Conservation (phyloP, 2,797 vertebrate species). For the Notoglanidium macrostoma region DNA sequence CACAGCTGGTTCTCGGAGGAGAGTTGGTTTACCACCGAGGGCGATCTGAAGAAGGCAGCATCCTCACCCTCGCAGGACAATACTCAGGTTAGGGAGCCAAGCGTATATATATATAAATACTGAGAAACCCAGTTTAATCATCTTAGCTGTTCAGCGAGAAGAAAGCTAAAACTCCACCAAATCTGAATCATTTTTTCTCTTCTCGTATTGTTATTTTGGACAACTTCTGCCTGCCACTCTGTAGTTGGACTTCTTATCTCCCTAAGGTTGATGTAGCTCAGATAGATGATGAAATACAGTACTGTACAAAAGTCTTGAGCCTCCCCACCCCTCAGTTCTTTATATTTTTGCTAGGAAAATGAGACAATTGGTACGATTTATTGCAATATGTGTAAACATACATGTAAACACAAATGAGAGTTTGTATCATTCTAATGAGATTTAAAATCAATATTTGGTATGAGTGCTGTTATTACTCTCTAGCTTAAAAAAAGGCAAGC, state of each 20-base stretch:
- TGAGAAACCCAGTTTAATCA: background rate
- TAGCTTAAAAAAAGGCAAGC: too few species aligned
- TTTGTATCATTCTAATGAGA: too few species aligned
- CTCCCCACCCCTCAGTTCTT: too few species aligned
- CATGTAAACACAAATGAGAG: too few species aligned
- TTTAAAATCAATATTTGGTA: too few species aligned
- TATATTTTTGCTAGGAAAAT: too few species aligned
- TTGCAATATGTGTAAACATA: too few species aligned
- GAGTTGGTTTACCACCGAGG: slow-evolving; percentile 94
- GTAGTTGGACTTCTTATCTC: background rate
- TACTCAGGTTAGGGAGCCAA: slow-evolving; percentile 80
- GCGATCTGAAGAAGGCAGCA: slow-evolving; percentile 90
- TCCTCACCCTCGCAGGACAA: slow-evolving; percentile 90
- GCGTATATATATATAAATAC: background rate
- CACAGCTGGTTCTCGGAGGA: slow-evolving; percentile 88
- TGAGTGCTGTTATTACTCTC: too few species aligned
- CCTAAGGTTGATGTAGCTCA: background rate
- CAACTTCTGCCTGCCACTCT: background rate
- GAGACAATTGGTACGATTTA: too few species aligned
- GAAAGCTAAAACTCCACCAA: background rate
- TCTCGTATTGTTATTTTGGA: too few species aligned
- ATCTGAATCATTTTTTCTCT: background rate
- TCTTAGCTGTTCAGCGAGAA: background rate
- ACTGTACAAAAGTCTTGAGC: too few species aligned
- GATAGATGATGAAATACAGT: background rate